Percentiles rank a stretch among this genome's conserved stretches.
phyloP scores from a whole-genome alignment of 2,797 vertebrate species.

The Brotula barbata region DNA sequence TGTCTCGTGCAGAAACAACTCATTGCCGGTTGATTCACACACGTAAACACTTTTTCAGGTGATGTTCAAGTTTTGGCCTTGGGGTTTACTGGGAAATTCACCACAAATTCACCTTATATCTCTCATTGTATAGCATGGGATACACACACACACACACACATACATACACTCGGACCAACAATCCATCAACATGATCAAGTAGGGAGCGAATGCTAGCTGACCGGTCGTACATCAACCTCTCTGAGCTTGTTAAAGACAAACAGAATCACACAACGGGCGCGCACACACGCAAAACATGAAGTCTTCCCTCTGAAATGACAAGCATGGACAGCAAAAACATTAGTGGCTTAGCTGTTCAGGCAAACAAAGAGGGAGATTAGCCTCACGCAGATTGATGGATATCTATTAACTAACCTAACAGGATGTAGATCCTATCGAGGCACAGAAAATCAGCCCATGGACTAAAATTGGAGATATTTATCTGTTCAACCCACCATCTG shows the following conservation, averaged over 20 bases:
- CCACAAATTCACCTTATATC: conserved; percentile 44
- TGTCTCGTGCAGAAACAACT: background rate
- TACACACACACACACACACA: conserved; percentile 27
- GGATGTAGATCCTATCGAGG: background rate
- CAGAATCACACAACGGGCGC: conserved; percentile 22
- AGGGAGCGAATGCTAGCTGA: conserved; percentile 57
- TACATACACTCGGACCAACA: conserved; percentile 36
- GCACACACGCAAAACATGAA: conserved; percentile 8
- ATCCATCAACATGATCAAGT: conserved; percentile 73
- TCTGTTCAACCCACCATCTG: too few relatives aligned
- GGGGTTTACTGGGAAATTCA: conserved; percentile 8
- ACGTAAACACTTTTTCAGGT: conserved; percentile 30
- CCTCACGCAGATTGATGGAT: conserved; percentile 2
- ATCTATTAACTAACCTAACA: background rate
- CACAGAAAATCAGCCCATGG: background rate
- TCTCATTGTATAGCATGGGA: conserved; percentile 38
- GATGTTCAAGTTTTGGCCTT: conserved; percentile 33
- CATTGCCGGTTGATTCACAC: background rate
- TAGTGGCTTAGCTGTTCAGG: background rate
- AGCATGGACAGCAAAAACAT: conserved; percentile 13
- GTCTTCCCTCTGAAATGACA: conserved; percentile 49
- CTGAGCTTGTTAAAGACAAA: conserved; percentile 67
- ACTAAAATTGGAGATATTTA: too few relatives aligned
- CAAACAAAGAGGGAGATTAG: conserved; percentile 15
- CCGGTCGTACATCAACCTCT: conserved; percentile 70